Conservation (phyloP, 2,797 vertebrate genomes). For the Uromys caudimaculatus region DNA sequence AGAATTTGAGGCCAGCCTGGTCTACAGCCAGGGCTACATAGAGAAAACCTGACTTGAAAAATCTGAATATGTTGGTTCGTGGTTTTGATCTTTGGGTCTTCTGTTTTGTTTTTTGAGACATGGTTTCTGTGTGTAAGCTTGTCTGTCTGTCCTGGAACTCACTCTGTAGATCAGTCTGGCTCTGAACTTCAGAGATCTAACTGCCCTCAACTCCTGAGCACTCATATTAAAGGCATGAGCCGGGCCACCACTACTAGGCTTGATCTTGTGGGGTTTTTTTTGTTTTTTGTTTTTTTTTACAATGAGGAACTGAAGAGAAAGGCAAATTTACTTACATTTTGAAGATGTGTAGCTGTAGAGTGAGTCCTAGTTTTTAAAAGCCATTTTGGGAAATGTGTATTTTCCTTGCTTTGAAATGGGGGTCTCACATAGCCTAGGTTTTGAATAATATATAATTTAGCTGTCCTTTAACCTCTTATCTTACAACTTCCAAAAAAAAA, state of each 20-base stretch:
- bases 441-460: neutral
- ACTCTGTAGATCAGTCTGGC: neutral
- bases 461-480: neutral
- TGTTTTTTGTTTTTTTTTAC: neutral
- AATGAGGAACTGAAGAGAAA: constrained; percentile 45
- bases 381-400: neutral
- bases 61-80: neutral
- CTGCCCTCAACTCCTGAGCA: no score
- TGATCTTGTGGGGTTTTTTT: neutral
- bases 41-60: neutral
- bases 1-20: neutral
- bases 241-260: neutral
- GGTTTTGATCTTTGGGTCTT: neutral
- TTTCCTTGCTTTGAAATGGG: neutral
- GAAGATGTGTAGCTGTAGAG: constrained; percentile 41
- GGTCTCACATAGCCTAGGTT: neutral
- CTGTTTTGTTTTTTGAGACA: neutral
- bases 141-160: neutral
- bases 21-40: neutral
- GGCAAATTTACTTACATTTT: neutral
- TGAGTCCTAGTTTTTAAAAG: constrained; percentile 43
- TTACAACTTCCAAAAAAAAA: neutral
- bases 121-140: neutral
- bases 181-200: no score
- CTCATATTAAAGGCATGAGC: neutral